Conservation (phyloP, 2,797 vertebrate genomes). For the Intellagama lesueurii region DNA sequence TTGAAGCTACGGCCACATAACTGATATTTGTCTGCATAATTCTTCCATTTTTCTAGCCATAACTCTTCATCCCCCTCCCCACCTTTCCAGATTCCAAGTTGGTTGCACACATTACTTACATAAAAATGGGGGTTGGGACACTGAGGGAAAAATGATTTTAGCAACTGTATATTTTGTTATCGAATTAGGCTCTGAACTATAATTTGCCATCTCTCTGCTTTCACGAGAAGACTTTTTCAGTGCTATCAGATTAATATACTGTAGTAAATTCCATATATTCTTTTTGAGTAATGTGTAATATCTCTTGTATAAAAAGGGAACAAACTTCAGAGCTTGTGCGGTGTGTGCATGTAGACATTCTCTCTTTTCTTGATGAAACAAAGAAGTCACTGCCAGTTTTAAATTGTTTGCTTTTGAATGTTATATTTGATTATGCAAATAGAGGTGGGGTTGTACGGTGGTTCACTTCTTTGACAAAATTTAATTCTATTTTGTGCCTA, state of each 20-base stretch:
- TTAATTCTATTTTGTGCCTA: conserved; percentile 61
- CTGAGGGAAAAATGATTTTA: conserved; percentile 45
- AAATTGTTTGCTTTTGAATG: conserved; percentile 54
- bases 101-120: conserved; percentile 45
- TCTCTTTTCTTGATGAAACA: conserved; percentile 64
- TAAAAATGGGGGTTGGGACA: background rate
- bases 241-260: conserved; percentile 71
- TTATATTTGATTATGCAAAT: conserved; percentile 72
- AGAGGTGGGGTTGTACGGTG: conserved; percentile 38
- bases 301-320: conserved; percentile 59
- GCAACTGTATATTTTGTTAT: conserved; percentile 61
- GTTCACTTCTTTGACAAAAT: conserved; percentile 56
- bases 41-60: conserved; percentile 69
- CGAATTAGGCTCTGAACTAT: conserved; percentile 56
- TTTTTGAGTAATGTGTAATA: conserved; percentile 58
- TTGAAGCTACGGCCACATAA: conserved; percentile 65
- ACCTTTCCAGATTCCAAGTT: conserved; percentile 56
- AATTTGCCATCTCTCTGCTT: conserved; percentile 64
- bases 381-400: conserved; percentile 56
- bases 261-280: conserved; percentile 60
- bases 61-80: conserved; percentile 71
- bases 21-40: conserved; percentile 63
- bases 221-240: conserved; percentile 67
- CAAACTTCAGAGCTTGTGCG: conserved; percentile 23
- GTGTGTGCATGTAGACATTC: background rate